Conservation (phyloP, 2,888 invertebrate species). For the Eupsilia transversa region DNA sequence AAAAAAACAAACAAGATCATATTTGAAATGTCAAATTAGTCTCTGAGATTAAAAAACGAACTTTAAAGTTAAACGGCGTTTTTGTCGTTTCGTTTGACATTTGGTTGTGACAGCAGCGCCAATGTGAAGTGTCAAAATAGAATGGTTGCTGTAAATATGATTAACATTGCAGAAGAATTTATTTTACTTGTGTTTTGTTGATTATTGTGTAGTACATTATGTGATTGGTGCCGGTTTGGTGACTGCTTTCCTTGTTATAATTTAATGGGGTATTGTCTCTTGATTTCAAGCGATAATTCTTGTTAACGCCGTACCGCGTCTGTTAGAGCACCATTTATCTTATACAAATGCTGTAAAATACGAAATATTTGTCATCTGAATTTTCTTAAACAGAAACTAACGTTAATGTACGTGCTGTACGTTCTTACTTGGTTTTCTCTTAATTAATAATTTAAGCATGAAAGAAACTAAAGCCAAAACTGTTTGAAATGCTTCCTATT, state of each 20-base stretch:
- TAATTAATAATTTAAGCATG: neutral
- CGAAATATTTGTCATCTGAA: neutral
- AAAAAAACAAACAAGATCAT: too few relatives aligned
- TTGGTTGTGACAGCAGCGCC: neutral
- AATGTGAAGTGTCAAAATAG: slow-evolving; percentile 7
- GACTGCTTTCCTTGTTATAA: slow-evolving; percentile 4
- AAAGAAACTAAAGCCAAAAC: neutral
- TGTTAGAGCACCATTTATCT: neutral
- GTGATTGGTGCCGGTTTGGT: slow-evolving; percentile 15
- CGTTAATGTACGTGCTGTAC: too few relatives aligned
- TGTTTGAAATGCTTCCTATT: neutral
- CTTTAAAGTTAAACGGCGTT: neutral
- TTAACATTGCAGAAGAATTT: slow-evolving; percentile 22
- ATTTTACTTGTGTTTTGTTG: slow-evolving; percentile 27
- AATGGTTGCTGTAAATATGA: slow-evolving; percentile 34
- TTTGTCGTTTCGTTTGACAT: slow-evolving; percentile 43
- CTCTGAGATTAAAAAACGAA: too few relatives aligned
- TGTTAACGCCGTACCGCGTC: neutral
- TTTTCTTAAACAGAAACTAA: neutral
- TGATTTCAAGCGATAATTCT: neutral
- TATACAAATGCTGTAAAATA: neutral
- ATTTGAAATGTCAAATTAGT: too few relatives aligned
- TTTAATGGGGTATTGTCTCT: slow-evolving; percentile 9
- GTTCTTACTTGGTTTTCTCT: neutral
- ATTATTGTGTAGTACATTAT: slow-evolving; percentile 12